phyloP scores from a whole-genome alignment of 1,140 invertebrate species.

The Ctenoplectra terminalis region DNA sequence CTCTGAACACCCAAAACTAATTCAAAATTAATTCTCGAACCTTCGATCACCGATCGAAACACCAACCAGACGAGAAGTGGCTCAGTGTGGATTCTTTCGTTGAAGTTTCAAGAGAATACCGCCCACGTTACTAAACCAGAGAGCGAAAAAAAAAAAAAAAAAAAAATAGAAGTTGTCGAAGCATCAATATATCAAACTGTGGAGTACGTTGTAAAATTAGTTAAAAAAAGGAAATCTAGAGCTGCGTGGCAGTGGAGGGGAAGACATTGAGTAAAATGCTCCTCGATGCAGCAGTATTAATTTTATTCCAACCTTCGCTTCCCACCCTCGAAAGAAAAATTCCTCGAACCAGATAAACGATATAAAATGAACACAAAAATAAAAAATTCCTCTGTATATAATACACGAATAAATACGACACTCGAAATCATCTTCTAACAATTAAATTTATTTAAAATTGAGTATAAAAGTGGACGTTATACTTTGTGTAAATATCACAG shows the following conservation, averaged over 20 bases:
- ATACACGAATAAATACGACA: too few species aligned
- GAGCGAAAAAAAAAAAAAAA: background rate
- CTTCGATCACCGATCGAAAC: too few species aligned
- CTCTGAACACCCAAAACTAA: too few species aligned
- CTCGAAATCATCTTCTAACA: too few species aligned
- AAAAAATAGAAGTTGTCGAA: conserved; percentile 33
- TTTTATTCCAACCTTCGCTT: conserved; percentile 5
- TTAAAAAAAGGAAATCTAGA: conserved; percentile 4
- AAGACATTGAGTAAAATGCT: background rate
- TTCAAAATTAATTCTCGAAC: too few species aligned
- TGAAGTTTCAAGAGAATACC: conserved; percentile 62
- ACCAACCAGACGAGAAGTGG: background rate
- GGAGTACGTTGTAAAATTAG: conserved; percentile 39
- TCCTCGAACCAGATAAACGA: too few species aligned
- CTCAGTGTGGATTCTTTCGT: conserved; percentile 59
- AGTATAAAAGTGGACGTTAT: too few species aligned
- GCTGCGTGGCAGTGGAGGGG: conserved; percentile 1
- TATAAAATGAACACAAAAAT: too few species aligned
- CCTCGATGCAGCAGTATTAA: conserved; percentile 19
- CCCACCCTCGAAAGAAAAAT: background rate
- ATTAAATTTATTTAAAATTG: too few species aligned
- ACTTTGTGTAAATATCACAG: too few species aligned
- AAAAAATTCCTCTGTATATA: too few species aligned
- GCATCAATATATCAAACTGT: conserved; percentile 32
- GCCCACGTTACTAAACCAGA: conserved; percentile 62